Base-by-base conservation (phyloP, 2,113 vertebrate species). In the Leuciscus idus region DNA sequence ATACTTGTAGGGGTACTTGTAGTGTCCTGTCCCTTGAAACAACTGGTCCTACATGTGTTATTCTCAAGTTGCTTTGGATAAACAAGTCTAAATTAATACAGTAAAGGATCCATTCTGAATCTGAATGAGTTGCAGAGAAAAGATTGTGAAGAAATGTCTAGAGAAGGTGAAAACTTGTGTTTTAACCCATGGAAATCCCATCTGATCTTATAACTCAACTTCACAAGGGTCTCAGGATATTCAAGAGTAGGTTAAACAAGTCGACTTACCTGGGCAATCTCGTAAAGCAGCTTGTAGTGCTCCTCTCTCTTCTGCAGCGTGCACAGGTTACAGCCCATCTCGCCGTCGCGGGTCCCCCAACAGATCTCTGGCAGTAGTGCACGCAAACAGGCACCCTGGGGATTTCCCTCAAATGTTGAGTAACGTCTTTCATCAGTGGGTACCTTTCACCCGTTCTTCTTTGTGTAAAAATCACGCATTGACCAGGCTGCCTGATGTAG, bases 251-350 rank as follows among this genome's bases (percentile, higher is more conserved):
- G 61, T 50, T 77, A 50, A 68, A 30, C 11, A 30, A 21, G 39
- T 39, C 4, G 13, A 95, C 97, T 97, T 94, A 99, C 98, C 97
- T 99, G 98, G 91, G 97, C 97, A 92, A 99, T 97, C 97, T 99
- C 98, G 91, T 99, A 99, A 64, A 99, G 97, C 95, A 99, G 96
- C 97, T 97, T 98, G 95, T 99, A 99, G 95, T 97, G 97, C 90
- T 99, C 98, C 93, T 99, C 98, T 95, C 97, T 96, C 95, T 98
- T 98, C 96, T 97, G 98, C 94, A 99, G 96, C 95, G 97, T 96
- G 95, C 98, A 99, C 94, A 99, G 95, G 97, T 97, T 99, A 96
- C 98, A 99, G 96, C 98, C 98, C 98, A 99, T 99, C 94, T 95
- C 97, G 96, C 94, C 94, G 94, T 94, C 95, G 94, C 93, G 93